These are phyloP conservation scores for Bombycilla garrulus DNA, from an alignment of 2,113 vertebrate species.

Conservation along the genomic window DNA sequence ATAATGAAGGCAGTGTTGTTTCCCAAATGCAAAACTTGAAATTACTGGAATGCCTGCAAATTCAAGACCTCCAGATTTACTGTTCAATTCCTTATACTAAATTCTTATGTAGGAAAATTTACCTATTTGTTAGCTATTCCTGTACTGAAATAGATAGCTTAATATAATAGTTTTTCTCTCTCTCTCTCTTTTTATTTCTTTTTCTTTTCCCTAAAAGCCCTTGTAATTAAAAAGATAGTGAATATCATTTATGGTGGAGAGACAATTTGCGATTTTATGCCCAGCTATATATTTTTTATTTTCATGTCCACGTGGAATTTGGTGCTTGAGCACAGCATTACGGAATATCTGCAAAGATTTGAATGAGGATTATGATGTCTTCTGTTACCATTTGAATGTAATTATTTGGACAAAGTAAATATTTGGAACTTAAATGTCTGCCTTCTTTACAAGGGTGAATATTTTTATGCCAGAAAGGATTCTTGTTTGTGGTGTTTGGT, in stretches of 20 bases:
- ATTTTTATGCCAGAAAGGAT: neutral
- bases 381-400: neutral
- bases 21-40: slow-evolving; percentile 57
- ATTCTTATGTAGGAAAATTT: neutral
- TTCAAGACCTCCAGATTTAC: slow-evolving; percentile 11
- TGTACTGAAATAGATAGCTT: neutral
- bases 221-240: neutral
- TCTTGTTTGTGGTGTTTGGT: neutral
- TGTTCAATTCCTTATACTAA: neutral
- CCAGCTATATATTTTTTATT: neutral
- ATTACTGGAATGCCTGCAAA: slow-evolving; percentile 2
- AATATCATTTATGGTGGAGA: neutral
- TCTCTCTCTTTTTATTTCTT: neutral
- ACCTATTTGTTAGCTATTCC: neutral
- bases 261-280: neutral
- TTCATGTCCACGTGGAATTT: neutral
- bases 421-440: neutral
- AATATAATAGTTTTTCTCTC: neutral
- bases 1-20: slow-evolving; percentile 60
- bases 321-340: neutral
- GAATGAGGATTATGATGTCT: neutral
- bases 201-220: fast-evolving
- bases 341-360: neutral
- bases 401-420: neutral
- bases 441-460: neutral